phyloP scores from a whole-genome alignment of 2,888 invertebrate genomes.

The Willowsia nigromaculata region DNA sequence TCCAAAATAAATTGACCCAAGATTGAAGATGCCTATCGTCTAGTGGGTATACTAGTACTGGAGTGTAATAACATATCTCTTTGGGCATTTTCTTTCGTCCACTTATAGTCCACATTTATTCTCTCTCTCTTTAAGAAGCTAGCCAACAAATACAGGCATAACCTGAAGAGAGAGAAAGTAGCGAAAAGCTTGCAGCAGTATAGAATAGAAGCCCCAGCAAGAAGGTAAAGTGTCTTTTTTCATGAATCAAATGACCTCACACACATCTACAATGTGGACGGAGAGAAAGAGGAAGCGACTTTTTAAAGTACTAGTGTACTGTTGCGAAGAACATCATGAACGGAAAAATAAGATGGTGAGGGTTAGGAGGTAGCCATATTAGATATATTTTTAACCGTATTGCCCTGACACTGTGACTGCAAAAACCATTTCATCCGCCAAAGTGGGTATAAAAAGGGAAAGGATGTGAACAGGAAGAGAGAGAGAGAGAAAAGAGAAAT shows the following conservation, averaged over 20 bases:
- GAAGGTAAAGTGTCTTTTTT: conserved; percentile 56
- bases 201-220: neutral
- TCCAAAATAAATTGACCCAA: conserved; percentile 72
- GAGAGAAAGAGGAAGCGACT: neutral
- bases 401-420: conserved; percentile 45
- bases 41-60: neutral
- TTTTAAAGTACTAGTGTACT: conserved; percentile 45
- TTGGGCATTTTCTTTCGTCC: neutral
- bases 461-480: neutral
- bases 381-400: conserved; percentile 56
- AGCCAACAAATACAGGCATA: neutral
- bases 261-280: neutral
- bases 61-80: neutral
- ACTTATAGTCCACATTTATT: conserved; percentile 4
- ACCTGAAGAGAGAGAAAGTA: conserved; percentile 24
- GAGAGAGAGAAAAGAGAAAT: neutral
- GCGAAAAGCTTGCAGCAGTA: neutral
- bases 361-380: conserved; percentile 56
- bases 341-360: conserved; percentile 18
- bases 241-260: conserved; percentile 67
- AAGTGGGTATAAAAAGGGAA: conserved; percentile 17
- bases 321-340: conserved; percentile 5
- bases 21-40: conserved; percentile 71
- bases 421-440: conserved; percentile 37
- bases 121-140: conserved; percentile 2